Base-by-base conservation (phyloP, 2,113 vertebrate species). In the Microcebus griseorufus region DNA sequence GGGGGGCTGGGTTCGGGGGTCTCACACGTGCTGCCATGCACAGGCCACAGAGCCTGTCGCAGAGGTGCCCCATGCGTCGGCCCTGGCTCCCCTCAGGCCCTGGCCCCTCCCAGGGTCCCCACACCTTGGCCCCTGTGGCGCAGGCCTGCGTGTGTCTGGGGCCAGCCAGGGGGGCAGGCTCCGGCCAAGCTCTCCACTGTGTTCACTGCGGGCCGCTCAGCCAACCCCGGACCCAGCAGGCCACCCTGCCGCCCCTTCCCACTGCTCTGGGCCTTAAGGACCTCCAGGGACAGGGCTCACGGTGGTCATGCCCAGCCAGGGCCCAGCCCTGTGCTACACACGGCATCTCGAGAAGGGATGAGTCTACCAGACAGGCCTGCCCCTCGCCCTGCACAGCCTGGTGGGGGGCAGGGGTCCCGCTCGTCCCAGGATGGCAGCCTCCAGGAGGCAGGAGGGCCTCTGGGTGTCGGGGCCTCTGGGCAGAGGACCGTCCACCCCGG, bases 111-210 rank as follows among this genome's bases (percentile, higher is more conserved):
- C 3, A 1, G 67, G 39, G 22, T 9, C 64, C 53, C 5, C 0
- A 34, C 45, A 1, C 2, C 23, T 48, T 0, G 9, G 5, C 18
- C 60, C n/a, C 5, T 0, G 0, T 1, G 3, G 18, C 39, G 13
- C 58, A 20, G 75, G 48, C 81, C 55, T 39, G 27, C 14, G 9
- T 1, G 6, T 14, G 27, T 39, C 70, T n/a, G 12, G 60, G 62
- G 3, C 10, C 10, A 5, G 14, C 75, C 55, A 39, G 45, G 37
- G 34, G 2, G 16, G 45, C 9, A 9, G 14, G 53, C 23, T 37
- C 64, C 4, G 0, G 84, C 34, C 5, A 3, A 16, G 20, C 11
- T 17, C 29, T 25, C 37, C 20, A 8, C 0, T 0, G 70, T 5
- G 42, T 48, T n/a, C 11, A 0, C 58, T 9, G 37, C 48, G 22